These are phyloP conservation scores for Garra rufa DNA, from an alignment of 2,113 vertebrate genomes.

Conservation along the genomic window DNA sequence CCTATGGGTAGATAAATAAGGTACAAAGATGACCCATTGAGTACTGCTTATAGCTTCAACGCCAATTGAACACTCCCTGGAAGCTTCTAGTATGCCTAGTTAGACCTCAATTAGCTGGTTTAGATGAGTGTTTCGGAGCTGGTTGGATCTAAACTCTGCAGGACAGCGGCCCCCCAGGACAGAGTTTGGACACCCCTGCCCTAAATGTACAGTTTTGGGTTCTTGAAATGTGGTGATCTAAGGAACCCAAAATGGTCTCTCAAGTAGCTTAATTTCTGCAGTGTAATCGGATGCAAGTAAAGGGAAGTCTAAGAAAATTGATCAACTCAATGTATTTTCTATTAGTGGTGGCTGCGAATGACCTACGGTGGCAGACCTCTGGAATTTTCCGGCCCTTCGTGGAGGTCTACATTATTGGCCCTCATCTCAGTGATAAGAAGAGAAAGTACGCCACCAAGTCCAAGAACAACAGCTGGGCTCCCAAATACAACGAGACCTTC, in stretches of 20 bases:
- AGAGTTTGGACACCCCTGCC: background rate
- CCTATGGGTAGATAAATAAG: no score
- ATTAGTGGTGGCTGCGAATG: conserved; percentile 95
- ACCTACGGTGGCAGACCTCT: conserved; percentile 96
- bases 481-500: conserved; percentile 98
- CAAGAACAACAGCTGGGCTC: conserved; percentile 99
- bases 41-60: background rate
- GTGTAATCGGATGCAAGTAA: background rate
- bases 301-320: background rate
- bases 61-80: no score
- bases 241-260: no score
- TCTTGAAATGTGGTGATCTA: no score
- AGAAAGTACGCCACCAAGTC: conserved; percentile 98
- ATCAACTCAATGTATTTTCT: background rate
- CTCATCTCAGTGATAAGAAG: conserved; percentile 97
- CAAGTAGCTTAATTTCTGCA: background rate
- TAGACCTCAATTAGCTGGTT: no score
- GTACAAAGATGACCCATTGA: background rate
- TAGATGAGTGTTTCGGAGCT: no score
- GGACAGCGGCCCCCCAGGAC: no score
- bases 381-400: conserved; percentile 98
- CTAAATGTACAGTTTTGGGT: background rate
- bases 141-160: no score
- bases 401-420: conserved; percentile 95
- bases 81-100: no score